Base-by-base conservation (phyloP, 2,888 invertebrate species). In the Pollenia angustigena region DNA sequence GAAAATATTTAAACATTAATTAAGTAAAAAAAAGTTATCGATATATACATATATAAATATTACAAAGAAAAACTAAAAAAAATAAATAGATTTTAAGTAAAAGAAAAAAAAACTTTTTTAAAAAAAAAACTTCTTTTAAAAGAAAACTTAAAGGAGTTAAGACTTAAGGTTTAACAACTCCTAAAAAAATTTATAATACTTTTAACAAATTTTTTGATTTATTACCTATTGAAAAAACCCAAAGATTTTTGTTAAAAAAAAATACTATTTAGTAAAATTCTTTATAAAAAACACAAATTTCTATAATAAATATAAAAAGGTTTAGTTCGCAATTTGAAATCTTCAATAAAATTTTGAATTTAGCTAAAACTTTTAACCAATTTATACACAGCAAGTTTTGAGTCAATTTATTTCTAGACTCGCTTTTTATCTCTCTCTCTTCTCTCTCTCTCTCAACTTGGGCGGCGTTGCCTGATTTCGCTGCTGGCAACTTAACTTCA, bases 181-280 rank as follows among this genome's bases (percentile, higher is more conserved):
- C 56, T 32, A 18, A 42, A 75, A 80, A 50, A 44, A n/a, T n/a
- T 54, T 23, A 79, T 18, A 18, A 23, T 81, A 32, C 58, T 81
- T 79, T 76, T 32, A 32, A 32, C 32, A 64, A 32, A 46, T 42
- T 48, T 69, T 79, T 85, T 82, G 46, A 75, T 68, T 62, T 71
- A 80, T 18, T 46, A 23, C 23, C 1, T 23, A 52, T 42, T 72
- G 74, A 58, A 72, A 68, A 79, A 83, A 83, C 71, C 87, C 87
- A 85, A 87, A 87, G 85, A 85, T 85, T 87, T 87, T 78, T 81
- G 16, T 54, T 81, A 71, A 80, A 71, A 69, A 32, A 68, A 79
- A n/a, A n/a, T n/a, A 71, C 69, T 74, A 86, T 86, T 78, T 87
- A 87, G 87, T 78, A 74, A 87, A 87, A 87, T 87, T 87, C 72